Base-by-base conservation (phyloP, 2,888 invertebrate species). In the Xiphydria camelus region DNA sequence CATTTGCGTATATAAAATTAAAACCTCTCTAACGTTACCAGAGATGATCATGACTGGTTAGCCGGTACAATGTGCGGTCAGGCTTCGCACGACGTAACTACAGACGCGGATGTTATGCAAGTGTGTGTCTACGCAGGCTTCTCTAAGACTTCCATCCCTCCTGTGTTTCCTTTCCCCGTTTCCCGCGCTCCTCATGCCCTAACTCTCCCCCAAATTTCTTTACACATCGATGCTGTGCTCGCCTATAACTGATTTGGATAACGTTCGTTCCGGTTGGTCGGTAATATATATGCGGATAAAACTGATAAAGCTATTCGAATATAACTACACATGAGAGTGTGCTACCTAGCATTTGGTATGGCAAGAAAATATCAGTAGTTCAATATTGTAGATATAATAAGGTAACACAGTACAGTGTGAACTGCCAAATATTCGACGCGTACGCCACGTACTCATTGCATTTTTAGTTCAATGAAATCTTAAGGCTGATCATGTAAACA, bases 401-500 rank as follows among this genome's bases (percentile, higher is more conserved):
- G 55, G 49, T 61, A 64, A 64, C 62, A 61, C 55, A 55, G 58
- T 55, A 53, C 53, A 62, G 55, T 57, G n/a, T n/a, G 51, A 63
- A 61, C 54, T 60, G 64, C 56, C 61, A 53, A 57, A 64, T 59
- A 64, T 64, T 55, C 44, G 57, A 49, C 47, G 40, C 56, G 54
- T 53, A 51, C 49, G 46, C 55, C 51, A 50, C 52, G 56, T 63
- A 51, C 50, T 59, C 56, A 56, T 59, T 56, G 53, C 54, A 58
- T 57, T 26, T 19, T 32, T 32, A 35, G 18, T 14, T 44, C 23
- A 47, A 33, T 19, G 26, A 37, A 37, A 26, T 67, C 64, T 65
- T 75, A 75, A 74, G 74, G 74, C 75, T 75, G 74, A 70, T 73
- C 66, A 70, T 75, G 74, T 75, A 75, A 75, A 75, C 73, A 72